These are phyloP conservation scores for Gari tellinella DNA, from an alignment of 2,888 invertebrate genomes.

Conservation along the genomic window DNA sequence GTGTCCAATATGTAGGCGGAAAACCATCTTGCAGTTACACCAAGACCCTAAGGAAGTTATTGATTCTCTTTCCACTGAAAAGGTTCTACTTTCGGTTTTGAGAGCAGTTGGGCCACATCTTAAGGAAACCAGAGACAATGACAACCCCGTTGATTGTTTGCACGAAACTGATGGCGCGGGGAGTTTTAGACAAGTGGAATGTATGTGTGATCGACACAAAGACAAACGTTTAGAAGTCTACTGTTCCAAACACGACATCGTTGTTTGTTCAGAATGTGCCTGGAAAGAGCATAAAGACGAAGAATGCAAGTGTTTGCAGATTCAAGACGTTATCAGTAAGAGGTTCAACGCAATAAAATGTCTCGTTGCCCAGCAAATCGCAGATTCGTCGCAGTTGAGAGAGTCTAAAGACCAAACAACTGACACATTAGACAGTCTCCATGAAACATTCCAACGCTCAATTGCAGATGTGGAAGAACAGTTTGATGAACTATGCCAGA, in stretches of 20 bases:
- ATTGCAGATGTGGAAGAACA: conserved; percentile 45
- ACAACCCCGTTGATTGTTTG: neutral
- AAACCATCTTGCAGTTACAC: conserved; percentile 10
- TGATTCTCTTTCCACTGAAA: conserved; percentile 33
- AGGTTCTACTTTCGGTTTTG: conserved; percentile 47
- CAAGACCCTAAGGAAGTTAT: conserved; percentile 26
- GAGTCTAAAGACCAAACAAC: conserved; percentile 11
- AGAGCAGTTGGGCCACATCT: conserved; percentile 42
- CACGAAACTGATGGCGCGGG: neutral
- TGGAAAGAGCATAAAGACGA: conserved; percentile 28
- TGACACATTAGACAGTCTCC: conserved; percentile 30
- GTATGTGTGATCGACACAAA: conserved; percentile 39
- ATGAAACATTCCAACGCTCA: conserved; percentile 39
- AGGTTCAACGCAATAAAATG: conserved; percentile 48
- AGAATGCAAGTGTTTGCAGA: conserved; percentile 43
- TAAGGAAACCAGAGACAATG: neutral
- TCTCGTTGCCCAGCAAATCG: conserved; percentile 44
- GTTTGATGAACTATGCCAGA: conserved; percentile 30
- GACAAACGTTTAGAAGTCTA: conserved; percentile 48
- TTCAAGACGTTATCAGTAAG: conserved; percentile 38
- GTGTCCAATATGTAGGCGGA: conserved; percentile 52
- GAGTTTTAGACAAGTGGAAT: neutral
- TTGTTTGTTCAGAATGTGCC: conserved; percentile 53
- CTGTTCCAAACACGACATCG: conserved; percentile 50
- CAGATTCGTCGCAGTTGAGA: conserved; percentile 32